phyloP scores from a whole-genome alignment of 2,113 vertebrate genomes.

The Artemisiospiza belli region DNA sequence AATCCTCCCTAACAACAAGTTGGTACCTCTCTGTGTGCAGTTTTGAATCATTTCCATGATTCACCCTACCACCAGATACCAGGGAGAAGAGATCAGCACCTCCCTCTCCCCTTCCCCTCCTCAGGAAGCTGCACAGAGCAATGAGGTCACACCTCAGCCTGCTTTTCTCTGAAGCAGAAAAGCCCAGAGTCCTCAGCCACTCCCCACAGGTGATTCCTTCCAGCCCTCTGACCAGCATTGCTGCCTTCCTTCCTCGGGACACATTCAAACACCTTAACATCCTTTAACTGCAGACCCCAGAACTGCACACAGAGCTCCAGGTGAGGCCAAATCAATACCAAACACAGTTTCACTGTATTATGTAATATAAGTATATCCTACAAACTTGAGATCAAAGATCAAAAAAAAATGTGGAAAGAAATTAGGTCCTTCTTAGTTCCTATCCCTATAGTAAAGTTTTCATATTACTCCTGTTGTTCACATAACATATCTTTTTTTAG shows the following conservation, averaged over 20 bases:
- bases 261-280: background rate
- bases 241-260: background rate
- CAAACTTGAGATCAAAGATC: background rate
- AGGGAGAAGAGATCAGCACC: background rate
- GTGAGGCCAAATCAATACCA: background rate
- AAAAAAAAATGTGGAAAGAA: background rate
- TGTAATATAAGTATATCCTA: background rate
- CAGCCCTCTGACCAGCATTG: background rate
- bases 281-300: background rate
- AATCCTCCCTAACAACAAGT: background rate
- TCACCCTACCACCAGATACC: background rate
- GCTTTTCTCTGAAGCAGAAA: background rate
- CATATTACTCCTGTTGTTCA: background rate
- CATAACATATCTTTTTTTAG: background rate
- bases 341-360: background rate
- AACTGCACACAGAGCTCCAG: background rate
- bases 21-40: background rate
- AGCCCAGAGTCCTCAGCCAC: background rate
- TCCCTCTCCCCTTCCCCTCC: background rate
- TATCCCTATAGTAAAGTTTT: background rate
- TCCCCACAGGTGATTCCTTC: background rate
- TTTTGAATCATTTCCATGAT: background rate
- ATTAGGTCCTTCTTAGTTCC: background rate
- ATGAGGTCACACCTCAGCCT: background rate
- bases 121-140: background rate